Conservation (phyloP, 1,140 invertebrate genomes). For the Drosophila athabasca region DNA sequence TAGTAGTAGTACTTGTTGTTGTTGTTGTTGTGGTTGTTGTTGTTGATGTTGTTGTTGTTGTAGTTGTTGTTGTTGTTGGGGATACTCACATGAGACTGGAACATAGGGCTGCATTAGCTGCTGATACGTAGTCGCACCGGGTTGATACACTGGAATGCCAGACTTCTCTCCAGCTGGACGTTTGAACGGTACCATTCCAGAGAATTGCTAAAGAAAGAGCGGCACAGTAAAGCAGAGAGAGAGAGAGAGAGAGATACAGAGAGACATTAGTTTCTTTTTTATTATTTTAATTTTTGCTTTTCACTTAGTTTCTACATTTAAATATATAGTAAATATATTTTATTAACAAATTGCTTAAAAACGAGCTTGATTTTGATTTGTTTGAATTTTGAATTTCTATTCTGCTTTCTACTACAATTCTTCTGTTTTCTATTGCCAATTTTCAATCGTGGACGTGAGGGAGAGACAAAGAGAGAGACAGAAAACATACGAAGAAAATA, state of each 20-base stretch:
- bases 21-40: constrained; percentile 35
- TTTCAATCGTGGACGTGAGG: constrained; percentile 17
- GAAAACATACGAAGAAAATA: constrained; percentile 25
- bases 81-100: constrained; percentile 96
- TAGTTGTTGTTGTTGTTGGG: constrained; percentile 81
- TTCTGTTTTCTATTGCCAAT: constrained; percentile 42
- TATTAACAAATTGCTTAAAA: constrained; percentile 64
- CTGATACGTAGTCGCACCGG: constrained; percentile 94
- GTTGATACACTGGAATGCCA: constrained; percentile 97
- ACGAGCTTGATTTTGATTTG: constrained; percentile 48
- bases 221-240: not conserved
- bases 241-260: constrained; percentile 18
- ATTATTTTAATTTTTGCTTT: not conserved
- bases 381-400: constrained; percentile 28
- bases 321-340: constrained; percentile 20
- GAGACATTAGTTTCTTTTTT: constrained; percentile 3
- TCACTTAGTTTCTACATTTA: constrained; percentile 34
- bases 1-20: constrained; percentile 64
- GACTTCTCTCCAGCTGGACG: constrained; percentile 97
- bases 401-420: constrained; percentile 19
- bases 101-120: constrained; percentile 97
- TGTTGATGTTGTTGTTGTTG: constrained; percentile 62
- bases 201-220: constrained; percentile 89
- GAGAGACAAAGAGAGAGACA: constrained; percentile 10
- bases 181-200: constrained; percentile 97